A percentile compares a stretch with the other conserved stretches of the same genome.
Evolutionary conservation across 2,888 invertebrate genomes (phyloP).

Genomic region (Ariolimax columbianus): DNA sequence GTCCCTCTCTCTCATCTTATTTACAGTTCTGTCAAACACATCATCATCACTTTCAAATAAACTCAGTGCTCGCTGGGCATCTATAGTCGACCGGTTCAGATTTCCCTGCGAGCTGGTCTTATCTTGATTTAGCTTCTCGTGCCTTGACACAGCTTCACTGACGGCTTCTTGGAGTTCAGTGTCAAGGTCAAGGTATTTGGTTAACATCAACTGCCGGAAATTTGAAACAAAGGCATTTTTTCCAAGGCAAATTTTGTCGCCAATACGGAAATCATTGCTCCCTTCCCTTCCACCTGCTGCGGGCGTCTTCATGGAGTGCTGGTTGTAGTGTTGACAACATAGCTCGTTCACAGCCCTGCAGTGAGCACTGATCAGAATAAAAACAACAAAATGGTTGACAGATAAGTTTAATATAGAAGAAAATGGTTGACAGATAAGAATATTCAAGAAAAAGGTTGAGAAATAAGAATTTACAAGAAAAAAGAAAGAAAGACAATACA

Average conservation of each 20-base stretch:
- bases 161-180: constrained; percentile 36
- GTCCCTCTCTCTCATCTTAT: constrained; percentile 21
- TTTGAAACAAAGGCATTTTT: constrained; percentile 66
- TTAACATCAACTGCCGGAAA: constrained; percentile 5
- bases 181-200: constrained; percentile 6
- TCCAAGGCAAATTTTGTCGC: constrained; percentile 73
- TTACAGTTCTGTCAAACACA: constrained; percentile 8
- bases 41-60: constrained; percentile 22
- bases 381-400: constrained; percentile 1
- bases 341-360: constrained; percentile 72
- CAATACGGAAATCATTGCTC: constrained; percentile 59
- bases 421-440: too few relatives aligned
- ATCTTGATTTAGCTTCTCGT: not conserved
- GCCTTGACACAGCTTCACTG: not conserved
- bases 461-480: too few relatives aligned
- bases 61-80: not conserved
- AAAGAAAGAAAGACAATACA: too few relatives aligned
- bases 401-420: not conserved
- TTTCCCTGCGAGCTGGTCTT: not conserved
- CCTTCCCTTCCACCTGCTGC: constrained; percentile 52
- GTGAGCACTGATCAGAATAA: constrained; percentile 60
- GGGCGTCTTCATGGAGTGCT: constrained; percentile 56
- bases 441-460: too few relatives aligned
- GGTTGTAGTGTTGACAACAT: constrained; percentile 69
- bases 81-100: not conserved